Conservation (phyloP, 1,140 invertebrate genomes). For the Diuraphis noxia region DNA sequence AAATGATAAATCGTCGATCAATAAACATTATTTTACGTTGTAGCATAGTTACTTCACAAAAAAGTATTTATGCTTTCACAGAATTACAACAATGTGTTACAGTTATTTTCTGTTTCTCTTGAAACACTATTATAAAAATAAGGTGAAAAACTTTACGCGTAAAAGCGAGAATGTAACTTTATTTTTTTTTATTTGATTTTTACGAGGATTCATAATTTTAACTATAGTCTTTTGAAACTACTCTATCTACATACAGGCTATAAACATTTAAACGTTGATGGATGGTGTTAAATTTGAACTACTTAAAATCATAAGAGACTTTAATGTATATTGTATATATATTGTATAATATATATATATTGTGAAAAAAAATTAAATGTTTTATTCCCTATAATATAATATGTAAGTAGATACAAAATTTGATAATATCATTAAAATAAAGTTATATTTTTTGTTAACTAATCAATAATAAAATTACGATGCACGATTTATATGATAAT, state of each 20-base stretch:
- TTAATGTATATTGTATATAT: neutral
- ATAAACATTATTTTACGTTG: neutral
- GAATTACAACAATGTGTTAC: neutral
- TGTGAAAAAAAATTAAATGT: neutral
- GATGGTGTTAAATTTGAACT: slow-evolving; percentile 21
- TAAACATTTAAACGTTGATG: slow-evolving; percentile 5
- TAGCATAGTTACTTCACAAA: neutral
- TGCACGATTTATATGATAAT: no score
- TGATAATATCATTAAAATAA: no score
- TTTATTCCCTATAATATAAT: no score
- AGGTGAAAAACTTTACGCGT: neutral
- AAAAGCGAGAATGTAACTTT: neutral
- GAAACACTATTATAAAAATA: slow-evolving; percentile 8
- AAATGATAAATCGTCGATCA: neutral
- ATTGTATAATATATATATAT: neutral
- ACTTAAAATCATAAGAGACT: neutral
- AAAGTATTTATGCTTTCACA: neutral
- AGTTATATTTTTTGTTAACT: no score
- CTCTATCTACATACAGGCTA: neutral
- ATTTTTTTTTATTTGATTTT: slow-evolving; percentile 26
- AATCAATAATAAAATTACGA: no score
- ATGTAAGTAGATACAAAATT: no score
- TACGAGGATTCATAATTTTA: neutral
- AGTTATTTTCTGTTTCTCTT: neutral
- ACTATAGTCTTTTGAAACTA: neutral